Conservation (phyloP, 2,113 vertebrate genomes). For the Promerops cafer region DNA sequence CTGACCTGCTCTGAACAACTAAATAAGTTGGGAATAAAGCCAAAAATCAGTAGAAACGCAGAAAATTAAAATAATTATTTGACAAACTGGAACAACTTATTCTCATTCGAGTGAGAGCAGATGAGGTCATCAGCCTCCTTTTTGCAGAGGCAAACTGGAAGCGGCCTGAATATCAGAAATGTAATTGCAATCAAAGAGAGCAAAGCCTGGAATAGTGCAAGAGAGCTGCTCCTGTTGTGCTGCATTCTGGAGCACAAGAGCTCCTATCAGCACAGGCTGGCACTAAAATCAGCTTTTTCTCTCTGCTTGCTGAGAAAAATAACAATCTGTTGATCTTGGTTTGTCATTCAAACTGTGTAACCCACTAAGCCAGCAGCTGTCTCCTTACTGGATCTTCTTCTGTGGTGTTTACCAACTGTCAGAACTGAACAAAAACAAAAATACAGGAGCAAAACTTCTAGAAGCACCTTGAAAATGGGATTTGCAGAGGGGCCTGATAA, state of each 20-base stretch:
- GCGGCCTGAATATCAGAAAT: neutral
- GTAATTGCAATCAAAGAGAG: neutral
- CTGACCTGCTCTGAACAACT: neutral
- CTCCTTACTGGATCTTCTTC: conserved; percentile 7
- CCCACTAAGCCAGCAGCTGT: conserved; percentile 47
- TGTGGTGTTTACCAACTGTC: neutral
- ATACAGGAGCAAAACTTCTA: neutral
- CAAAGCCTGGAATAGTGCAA: neutral
- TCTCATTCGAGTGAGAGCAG: neutral
- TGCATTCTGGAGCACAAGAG: neutral
- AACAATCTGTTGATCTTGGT: conserved; percentile 62
- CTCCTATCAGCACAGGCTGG: neutral
- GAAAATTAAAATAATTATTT: neutral
- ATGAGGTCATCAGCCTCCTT: neutral
- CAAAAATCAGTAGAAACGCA: neutral
- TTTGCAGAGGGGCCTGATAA: neutral
- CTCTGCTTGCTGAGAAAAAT: conserved; percentile 64
- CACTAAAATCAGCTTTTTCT: conserved; percentile 1
- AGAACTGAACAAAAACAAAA: neutral
- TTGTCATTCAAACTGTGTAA: conserved; percentile 52
- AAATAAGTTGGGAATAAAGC: neutral
- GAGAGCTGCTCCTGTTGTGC: neutral
- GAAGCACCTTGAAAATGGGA: neutral
- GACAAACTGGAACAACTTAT: neutral
- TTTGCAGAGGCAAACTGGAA: neutral